Evolutionary conservation across 2,888 invertebrate genomes (phyloP), one percentile per base, ranked within the genome.

Genomic region (Limnephilus lunatus): DNA sequence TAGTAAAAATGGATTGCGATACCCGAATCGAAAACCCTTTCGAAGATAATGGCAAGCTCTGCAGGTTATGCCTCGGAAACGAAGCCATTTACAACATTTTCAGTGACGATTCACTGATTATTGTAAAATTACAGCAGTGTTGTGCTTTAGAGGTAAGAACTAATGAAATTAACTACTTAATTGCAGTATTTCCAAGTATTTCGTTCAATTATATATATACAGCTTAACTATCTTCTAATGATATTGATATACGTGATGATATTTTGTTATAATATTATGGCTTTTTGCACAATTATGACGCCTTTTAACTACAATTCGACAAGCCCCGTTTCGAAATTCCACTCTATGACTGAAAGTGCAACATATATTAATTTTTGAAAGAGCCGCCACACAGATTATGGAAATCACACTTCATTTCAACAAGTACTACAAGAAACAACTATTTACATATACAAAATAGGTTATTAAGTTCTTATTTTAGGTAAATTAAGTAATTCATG

Each of bases 21-120:
- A 88, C 35, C 88, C 81, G 87, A 86, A 91, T 91, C 25, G 39
- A 31, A 68, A 53, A 68, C 53, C 31, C 88, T 11, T 68, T 92
- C 30, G 92, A 89, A 15, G 91, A 85, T 48, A 48, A 80, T 44
- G 88, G 92, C 32, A 90, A 90, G 15, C 83, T 92, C n/a, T 92
- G 92, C 81, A 91, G 92, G 81, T 89, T 92, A 80, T 92, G 92
- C 81, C 88, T 92, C 15, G 88, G 91, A 83, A 88, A 91, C 68
- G 80, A 85, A 80, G 91, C 91, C 19, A 68, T 81, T 44, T 90
- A 88, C 48, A 86, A 83, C 80, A 92, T 92, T 53, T 92, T 92
- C 81, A 44, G 32, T 32, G 88, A 90, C 32, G 87, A 91, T 35
- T 86, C 91, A 9, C 81, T 81, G 81, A 87, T 92, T 14, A 80